Evolutionary conservation across 2,797 vertebrate genomes (phyloP).

Genomic region (Euthynnus affinis): DNA sequence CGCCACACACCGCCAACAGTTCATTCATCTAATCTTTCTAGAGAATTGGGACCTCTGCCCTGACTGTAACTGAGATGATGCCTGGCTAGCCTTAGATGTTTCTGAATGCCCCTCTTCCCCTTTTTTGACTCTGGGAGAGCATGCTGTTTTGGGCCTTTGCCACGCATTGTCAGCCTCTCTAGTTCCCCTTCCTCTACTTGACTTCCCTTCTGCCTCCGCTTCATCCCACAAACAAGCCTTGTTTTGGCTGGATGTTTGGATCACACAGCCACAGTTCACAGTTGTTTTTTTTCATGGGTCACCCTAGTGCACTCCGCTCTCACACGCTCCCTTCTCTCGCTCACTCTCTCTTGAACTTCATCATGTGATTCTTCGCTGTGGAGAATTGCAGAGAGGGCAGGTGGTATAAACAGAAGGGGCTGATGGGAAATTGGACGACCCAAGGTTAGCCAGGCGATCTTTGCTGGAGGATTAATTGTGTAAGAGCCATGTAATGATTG

Average conservation of each 20-base stretch:
- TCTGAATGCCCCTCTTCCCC: conserved; percentile 45
- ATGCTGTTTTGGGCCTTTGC: conserved; percentile 75
- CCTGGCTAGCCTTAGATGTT: conserved; percentile 57
- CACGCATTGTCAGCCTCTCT: conserved; percentile 71
- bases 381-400: conserved; percentile 66
- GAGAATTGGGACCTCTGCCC: conserved; percentile 75
- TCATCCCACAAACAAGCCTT: conserved; percentile 61
- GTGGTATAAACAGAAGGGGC: conserved; percentile 75
- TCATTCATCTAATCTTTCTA: conserved; percentile 69
- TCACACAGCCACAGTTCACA: conserved; percentile 46
- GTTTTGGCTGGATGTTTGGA: conserved; percentile 61
- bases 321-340: conserved; percentile 21
- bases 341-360: conserved; percentile 39
- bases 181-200: conserved; percentile 67
- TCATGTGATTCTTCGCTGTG: conserved; percentile 56
- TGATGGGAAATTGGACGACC: conserved; percentile 79
- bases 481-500: conserved; percentile 86
- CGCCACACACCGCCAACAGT: background rate
- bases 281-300: conserved; percentile 33
- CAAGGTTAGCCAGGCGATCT: conserved; percentile 80
- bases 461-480: conserved; percentile 84
- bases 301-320: conserved; percentile 9
- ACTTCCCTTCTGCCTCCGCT: conserved; percentile 59
- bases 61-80: conserved; percentile 76
- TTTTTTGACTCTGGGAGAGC: conserved; percentile 46